A percentile compares a stretch with the other conserved stretches of the same genome.
These are phyloP conservation scores for Cartodere bifasciata DNA, from an alignment of 2,888 invertebrate species.

Conservation along the genomic window DNA sequence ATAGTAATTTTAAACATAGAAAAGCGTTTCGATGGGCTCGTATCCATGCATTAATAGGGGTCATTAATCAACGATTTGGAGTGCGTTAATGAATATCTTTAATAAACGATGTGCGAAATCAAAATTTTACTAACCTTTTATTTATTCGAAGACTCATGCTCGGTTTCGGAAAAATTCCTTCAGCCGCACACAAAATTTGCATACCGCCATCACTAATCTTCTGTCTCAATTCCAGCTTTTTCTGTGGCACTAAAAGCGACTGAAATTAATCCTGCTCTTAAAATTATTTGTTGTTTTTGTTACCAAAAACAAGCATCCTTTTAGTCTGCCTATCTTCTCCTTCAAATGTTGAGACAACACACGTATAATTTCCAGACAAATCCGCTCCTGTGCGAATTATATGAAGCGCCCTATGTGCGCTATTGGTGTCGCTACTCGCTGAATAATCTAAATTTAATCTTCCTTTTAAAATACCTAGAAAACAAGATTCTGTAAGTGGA, in stretches of 20 bases:
- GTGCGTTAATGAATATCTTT: too few species aligned
- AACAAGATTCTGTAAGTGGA: background rate
- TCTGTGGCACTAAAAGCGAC: slow-evolving; percentile 39
- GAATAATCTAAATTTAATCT: slow-evolving; percentile 34
- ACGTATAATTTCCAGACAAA: slow-evolving; percentile 57
- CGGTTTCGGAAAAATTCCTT: slow-evolving; percentile 47
- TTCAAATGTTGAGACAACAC: slow-evolving; percentile 53
- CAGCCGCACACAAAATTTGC: slow-evolving; percentile 43
- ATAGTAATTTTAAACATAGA: too few species aligned
- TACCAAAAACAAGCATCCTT: slow-evolving; percentile 58
- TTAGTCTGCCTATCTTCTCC: slow-evolving; percentile 49
- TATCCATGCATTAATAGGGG: too few species aligned
- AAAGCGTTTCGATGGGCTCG: too few species aligned
- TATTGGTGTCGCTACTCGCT: slow-evolving; percentile 38
- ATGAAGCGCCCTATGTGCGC: slow-evolving; percentile 49
- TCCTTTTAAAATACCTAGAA: slow-evolving; percentile 31
- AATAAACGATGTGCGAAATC: too few species aligned
- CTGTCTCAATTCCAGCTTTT: slow-evolving; percentile 42
- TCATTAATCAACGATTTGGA: too few species aligned
- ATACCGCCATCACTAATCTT: slow-evolving; percentile 42
- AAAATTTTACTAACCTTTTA: slow-evolving; percentile 22
- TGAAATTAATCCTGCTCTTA: background rate
- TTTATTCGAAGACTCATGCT: slow-evolving; percentile 38
- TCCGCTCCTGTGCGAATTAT: slow-evolving; percentile 53
- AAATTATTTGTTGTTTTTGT: slow-evolving; percentile 24